These are phyloP conservation scores for Drosophila littoralis DNA, from an alignment of 1,140 invertebrate genomes.

Conservation along the genomic window DNA sequence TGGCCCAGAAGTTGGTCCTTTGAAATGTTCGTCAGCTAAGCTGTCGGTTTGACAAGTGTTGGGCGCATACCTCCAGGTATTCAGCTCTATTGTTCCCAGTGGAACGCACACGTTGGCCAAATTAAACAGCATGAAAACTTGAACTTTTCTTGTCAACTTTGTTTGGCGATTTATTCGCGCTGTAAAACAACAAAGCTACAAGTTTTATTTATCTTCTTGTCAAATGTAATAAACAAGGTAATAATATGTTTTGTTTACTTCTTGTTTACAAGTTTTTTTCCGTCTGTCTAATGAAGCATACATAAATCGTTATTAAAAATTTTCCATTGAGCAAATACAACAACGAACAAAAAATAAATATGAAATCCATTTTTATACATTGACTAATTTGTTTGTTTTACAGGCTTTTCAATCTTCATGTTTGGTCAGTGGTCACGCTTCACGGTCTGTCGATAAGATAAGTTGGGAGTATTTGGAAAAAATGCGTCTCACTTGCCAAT, in stretches of 20 bases:
- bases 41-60: background rate
- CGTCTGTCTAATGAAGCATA: conserved; percentile 49
- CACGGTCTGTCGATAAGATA: conserved; percentile 41
- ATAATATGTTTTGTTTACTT: conserved; percentile 20
- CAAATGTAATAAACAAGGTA: conserved; percentile 40
- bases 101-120: conserved; percentile 13
- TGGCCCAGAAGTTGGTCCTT: conserved; percentile 32
- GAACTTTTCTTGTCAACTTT: conserved; percentile 43
- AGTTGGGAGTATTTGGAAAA: conserved; percentile 1
- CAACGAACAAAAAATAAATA: background rate
- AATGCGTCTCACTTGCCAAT: conserved; percentile 6
- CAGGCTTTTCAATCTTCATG: conserved; percentile 16
- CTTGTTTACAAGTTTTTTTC: conserved; percentile 18
- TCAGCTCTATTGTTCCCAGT: conserved; percentile 4
- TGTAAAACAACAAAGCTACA: conserved; percentile 17
- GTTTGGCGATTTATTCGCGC: conserved; percentile 21
- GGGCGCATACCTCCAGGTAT: background rate
- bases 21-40: conserved; percentile 2
- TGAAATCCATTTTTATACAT: conserved; percentile 35
- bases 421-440: conserved; percentile 39
- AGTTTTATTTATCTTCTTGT: conserved; percentile 44
- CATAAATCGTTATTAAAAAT: conserved; percentile 32
- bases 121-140: conserved; percentile 27
- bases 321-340: conserved; percentile 13
- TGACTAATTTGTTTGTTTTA: conserved; percentile 45